A percentile compares a stretch with the other conserved stretches of the same genome.
phyloP scores from a whole-genome alignment of 30 jellyfish, hydroid and myxozoan species.

The Aurelia sp. region DNA sequence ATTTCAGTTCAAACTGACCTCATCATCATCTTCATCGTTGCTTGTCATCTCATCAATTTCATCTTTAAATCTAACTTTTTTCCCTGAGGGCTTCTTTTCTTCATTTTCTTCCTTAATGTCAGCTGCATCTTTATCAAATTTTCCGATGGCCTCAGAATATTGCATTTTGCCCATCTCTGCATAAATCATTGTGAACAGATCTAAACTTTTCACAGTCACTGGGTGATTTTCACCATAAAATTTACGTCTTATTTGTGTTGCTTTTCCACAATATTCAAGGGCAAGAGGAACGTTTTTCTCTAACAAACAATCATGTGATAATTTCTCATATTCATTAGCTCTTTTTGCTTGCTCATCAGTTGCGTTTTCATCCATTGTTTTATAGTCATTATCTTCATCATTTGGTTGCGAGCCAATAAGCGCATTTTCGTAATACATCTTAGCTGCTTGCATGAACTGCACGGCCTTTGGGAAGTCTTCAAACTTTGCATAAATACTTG shows the following conservation, averaged over 20 bases:
- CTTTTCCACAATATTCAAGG: constrained; percentile 93
- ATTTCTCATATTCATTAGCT: constrained; percentile 90
- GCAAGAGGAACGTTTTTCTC: constrained; percentile 85
- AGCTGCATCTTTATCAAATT: constrained; percentile 37
- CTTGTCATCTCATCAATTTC: background rate
- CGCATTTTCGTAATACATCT: constrained; percentile 92
- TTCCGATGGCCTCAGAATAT: constrained; percentile 83
- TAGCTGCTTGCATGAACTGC: constrained; percentile 94
- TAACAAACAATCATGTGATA: constrained; percentile 82
- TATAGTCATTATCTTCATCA: constrained; percentile 52
- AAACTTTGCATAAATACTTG: constrained; percentile 84
- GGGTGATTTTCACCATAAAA: constrained; percentile 85
- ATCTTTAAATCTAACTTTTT: constrained; percentile 43
- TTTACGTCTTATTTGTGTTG: constrained; percentile 84
- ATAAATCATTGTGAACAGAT: constrained; percentile 87
- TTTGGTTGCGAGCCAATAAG: constrained; percentile 70
- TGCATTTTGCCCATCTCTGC: constrained; percentile 97
- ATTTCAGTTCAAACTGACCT: background rate
- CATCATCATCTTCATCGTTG: background rate
- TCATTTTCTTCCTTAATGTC: constrained; percentile 1
- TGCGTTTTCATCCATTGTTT: constrained; percentile 82
- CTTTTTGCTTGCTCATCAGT: constrained; percentile 73
- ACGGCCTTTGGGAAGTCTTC: constrained; percentile 90
- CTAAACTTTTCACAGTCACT: constrained; percentile 75
- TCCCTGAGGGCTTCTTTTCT: background rate